phyloP scores from a whole-genome alignment of 2,888 invertebrate genomes.

The Asteroscopus sphinx region DNA sequence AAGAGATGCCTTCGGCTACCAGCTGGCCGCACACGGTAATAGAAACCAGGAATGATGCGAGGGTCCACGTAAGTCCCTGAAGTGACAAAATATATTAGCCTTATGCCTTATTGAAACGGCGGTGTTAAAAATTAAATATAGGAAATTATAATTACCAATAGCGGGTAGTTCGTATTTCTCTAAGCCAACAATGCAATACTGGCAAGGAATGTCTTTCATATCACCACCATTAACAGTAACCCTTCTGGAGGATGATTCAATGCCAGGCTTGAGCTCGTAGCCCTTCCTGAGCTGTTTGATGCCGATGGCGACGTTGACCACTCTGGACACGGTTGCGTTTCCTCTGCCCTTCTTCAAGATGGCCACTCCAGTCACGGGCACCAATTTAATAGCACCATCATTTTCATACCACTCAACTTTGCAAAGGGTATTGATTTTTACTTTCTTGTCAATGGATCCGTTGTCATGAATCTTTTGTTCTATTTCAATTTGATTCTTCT shows the following conservation, averaged over 20 bases:
- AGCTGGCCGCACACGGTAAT: constrained; percentile 92
- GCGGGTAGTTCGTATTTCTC: constrained; percentile 92
- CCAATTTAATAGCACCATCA: constrained; percentile 89
- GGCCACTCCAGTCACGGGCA: constrained; percentile 90
- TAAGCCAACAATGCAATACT: constrained; percentile 91
- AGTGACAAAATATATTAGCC: constrained; percentile 25
- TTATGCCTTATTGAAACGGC: neutral
- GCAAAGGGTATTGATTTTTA: constrained; percentile 90
- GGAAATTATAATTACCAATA: constrained; percentile 87
- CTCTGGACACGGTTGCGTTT: constrained; percentile 87
- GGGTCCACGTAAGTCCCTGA: constrained; percentile 93
- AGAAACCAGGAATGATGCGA: constrained; percentile 93
- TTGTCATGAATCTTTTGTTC: constrained; percentile 83
- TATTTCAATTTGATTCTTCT: constrained; percentile 86
- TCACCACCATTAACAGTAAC: constrained; percentile 91
- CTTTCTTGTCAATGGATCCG: constrained; percentile 90
- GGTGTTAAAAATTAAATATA: constrained; percentile 3
- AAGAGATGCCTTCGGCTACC: constrained; percentile 91
- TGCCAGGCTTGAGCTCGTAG: constrained; percentile 91
- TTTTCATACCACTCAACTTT: constrained; percentile 93
- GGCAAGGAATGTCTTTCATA: constrained; percentile 92
- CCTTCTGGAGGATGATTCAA: constrained; percentile 91
- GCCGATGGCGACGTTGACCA: constrained; percentile 90
- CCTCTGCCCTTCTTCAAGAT: constrained; percentile 87
- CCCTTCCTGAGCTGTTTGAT: constrained; percentile 88